Percentiles rank a stretch among this genome's conserved stretches.
Conservation (phyloP, 64 coral and sea anemone species). For the Acropora tenuis region DNA sequence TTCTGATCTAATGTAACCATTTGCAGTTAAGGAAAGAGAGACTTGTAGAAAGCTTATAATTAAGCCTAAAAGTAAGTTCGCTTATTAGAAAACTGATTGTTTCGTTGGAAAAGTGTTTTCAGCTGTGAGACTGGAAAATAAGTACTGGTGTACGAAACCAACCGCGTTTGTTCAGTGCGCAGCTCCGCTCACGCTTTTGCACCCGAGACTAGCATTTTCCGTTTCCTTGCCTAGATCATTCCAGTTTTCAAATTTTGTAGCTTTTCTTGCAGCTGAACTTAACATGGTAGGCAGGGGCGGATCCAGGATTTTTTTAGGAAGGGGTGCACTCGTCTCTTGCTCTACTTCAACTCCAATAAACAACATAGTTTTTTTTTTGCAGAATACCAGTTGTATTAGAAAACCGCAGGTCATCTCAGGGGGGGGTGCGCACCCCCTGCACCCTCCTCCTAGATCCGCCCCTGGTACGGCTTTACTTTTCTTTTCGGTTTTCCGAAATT, state of each 20-base stretch:
- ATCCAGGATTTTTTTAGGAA: too few relatives aligned
- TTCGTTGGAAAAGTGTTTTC: background rate
- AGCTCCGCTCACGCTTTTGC: background rate
- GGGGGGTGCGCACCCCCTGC: too few relatives aligned
- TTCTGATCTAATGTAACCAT: background rate
- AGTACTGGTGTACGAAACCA: background rate
- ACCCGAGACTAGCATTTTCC: background rate
- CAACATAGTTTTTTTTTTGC: too few relatives aligned
- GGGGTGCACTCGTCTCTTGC: too few relatives aligned
- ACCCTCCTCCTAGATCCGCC: too few relatives aligned
- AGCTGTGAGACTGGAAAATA: background rate
- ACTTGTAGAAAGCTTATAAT: background rate
- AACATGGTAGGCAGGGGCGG: background rate
- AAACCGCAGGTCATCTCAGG: too few relatives aligned
- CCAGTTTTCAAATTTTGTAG: background rate
- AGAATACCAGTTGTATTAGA: too few relatives aligned
- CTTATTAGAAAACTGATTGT: background rate
- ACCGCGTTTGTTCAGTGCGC: background rate
- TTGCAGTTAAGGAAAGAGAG: background rate
- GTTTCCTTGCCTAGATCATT: background rate
- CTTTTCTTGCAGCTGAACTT: background rate
- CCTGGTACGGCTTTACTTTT: background rate
- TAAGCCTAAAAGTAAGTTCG: background rate
- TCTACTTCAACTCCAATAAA: too few relatives aligned
- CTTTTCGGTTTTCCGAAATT: background rate